Conservation (phyloP, 2,888 invertebrate species). For the Heliconius erato region DNA sequence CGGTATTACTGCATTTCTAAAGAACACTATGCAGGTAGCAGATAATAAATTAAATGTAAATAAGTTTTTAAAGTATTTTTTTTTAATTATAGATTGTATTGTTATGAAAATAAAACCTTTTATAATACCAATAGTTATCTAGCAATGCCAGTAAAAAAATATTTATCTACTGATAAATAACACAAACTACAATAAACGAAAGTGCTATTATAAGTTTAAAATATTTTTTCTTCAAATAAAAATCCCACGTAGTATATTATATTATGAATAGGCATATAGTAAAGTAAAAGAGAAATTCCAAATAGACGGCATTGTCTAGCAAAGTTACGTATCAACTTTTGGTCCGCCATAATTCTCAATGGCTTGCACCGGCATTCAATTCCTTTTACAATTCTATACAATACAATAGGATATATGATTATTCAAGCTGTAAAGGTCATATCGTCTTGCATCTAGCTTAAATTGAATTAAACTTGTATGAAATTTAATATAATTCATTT, state of each 20-base stretch:
- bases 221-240: neutral
- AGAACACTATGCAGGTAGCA: neutral
- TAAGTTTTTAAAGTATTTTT: neutral
- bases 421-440: constrained; percentile 49
- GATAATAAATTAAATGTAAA: neutral
- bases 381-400: constrained; percentile 41
- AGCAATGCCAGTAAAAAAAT: no score
- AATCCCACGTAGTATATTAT: neutral
- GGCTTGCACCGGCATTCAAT: constrained; percentile 39
- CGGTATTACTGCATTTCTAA: constrained; percentile 10
- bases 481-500: neutral
- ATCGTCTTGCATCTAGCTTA: constrained; percentile 27
- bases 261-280: neutral
- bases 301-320: constrained; percentile 44
- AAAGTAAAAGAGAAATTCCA: constrained; percentile 40
- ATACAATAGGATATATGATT: constrained; percentile 45
- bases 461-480: constrained; percentile 28
- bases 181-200: no score
- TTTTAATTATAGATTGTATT: neutral
- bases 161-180: no score
- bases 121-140: no score
- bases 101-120: neutral
- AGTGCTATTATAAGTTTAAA: neutral
- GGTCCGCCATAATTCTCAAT: constrained; percentile 44
- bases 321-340: constrained; percentile 42